Conservation (phyloP, 2,113 vertebrate species). For the Brevimyrus niger region DNA sequence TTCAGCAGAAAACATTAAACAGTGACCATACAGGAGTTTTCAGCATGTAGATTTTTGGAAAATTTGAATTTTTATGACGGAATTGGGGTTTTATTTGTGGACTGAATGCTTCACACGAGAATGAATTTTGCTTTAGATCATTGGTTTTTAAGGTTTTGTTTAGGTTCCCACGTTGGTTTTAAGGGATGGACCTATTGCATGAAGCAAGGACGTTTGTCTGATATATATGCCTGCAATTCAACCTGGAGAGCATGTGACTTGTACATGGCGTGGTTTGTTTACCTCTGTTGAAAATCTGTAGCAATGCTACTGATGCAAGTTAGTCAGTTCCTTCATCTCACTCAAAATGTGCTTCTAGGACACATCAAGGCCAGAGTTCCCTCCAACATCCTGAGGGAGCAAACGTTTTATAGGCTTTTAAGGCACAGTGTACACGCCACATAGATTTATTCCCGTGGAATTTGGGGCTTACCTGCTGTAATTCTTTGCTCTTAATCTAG, state of each 20-base stretch:
- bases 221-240: neutral
- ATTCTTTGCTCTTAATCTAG: constrained; percentile 32
- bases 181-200: neutral
- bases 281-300: neutral
- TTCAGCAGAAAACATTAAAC: neutral
- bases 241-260: neutral
- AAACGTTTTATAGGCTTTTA: constrained; percentile 16
- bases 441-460: neutral
- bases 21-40: neutral
- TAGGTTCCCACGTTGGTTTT: neutral
- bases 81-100: neutral
- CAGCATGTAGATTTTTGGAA: neutral
- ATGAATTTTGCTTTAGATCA: neutral
- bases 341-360: neutral
- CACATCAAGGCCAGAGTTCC: neutral
- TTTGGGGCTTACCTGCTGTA: constrained; percentile 10
- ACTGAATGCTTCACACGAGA: neutral
- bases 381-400: neutral
- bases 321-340: neutral
- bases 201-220: neutral
- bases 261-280: neutral
- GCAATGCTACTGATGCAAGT: neutral
- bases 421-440: neutral
- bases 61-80: neutral
- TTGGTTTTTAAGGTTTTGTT: neutral